Conservation (phyloP, 2,888 invertebrate genomes). For the Cryptocephalus primarius region DNA sequence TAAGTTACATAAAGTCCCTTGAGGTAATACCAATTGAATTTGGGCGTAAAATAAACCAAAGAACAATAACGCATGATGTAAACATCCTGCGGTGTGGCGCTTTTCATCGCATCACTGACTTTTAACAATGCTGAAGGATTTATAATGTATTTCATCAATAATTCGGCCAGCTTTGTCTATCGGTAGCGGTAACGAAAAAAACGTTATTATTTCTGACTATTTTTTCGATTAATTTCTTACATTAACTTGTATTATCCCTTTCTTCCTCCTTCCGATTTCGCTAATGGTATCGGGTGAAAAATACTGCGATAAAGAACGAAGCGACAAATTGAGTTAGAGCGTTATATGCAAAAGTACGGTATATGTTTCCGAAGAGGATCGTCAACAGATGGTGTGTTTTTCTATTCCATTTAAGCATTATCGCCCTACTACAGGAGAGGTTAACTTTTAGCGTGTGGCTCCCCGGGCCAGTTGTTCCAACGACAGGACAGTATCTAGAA, state of each 20-base stretch:
- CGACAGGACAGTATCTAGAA: conserved; percentile 4
- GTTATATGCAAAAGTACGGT: conserved; percentile 27
- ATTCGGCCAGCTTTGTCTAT: not conserved
- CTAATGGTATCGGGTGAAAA: not conserved
- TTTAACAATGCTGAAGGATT: conserved; percentile 6
- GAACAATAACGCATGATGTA: conserved; percentile 7
- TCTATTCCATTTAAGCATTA: conserved; percentile 42
- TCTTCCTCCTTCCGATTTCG: too few species aligned
- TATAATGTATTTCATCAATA: conserved; percentile 6
- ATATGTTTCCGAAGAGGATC: conserved; percentile 29
- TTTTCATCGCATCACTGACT: conserved; percentile 9
- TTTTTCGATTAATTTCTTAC: too few species aligned
- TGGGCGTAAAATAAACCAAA: not conserved
- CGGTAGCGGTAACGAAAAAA: too few species aligned
- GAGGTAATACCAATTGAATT: too few species aligned
- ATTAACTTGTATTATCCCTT: too few species aligned
- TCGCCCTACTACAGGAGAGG: conserved; percentile 24
- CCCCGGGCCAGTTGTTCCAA: conserved; percentile 21
- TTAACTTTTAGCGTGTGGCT: conserved; percentile 19
- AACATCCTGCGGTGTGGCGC: conserved; percentile 11
- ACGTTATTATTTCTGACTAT: too few species aligned
- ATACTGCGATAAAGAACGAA: conserved; percentile 8
- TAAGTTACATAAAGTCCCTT: too few species aligned
- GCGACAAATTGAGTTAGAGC: conserved; percentile 27
- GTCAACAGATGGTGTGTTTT: conserved; percentile 42